Evolutionary conservation across 2,797 vertebrate species (phyloP), one percentile per base, ranked within the genome.

Genomic region (Okamejei kenojei): DNA sequence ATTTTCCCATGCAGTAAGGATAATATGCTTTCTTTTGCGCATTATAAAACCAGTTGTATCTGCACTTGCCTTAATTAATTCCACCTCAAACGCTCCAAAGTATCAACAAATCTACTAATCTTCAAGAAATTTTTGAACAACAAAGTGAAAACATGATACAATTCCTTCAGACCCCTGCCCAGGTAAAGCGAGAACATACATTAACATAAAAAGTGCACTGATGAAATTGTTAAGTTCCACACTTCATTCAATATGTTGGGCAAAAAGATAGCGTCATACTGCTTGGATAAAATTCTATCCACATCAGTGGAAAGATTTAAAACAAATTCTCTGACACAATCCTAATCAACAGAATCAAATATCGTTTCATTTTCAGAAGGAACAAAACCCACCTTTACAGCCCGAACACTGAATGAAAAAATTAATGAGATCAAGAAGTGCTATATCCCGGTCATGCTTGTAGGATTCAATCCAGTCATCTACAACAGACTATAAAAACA

Each of bases 321-420:
- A 17, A 71, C 1, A 23, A 32, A 71, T 71, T 32, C 32, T 71
- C 61, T 29, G 15, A 63, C n/a, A 68, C 58, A 10, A 88, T 32
- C n/a, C 38, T 32, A 13, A 61, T 88, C 17, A 90, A 8, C 65
- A 90, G 35, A 90, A 35, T 71, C 32, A 35, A 90, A 38, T n/a
- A 71, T 90, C 15, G 71, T 23, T 35, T 68, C 26, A 84, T 32
- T 90, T 90, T 90, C 21, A 71, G 71, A 38, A 81, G 78, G 11
- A 8, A 63, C 6, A 93, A 35, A 93, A 92, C 95, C 94, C 96
- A 99, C 99, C 99, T 99, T 99, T 99, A 95, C 99, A 99, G 94
- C 98, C 99, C 93, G 98, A 99, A 96, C 99, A 99, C 96, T 99
- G 99, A 96, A 99, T 99, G 95, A 99, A 99, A 96, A 99, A 99